These are phyloP conservation scores for Limosa lapponica DNA, from an alignment of 2,797 vertebrate species.

Conservation along the genomic window DNA sequence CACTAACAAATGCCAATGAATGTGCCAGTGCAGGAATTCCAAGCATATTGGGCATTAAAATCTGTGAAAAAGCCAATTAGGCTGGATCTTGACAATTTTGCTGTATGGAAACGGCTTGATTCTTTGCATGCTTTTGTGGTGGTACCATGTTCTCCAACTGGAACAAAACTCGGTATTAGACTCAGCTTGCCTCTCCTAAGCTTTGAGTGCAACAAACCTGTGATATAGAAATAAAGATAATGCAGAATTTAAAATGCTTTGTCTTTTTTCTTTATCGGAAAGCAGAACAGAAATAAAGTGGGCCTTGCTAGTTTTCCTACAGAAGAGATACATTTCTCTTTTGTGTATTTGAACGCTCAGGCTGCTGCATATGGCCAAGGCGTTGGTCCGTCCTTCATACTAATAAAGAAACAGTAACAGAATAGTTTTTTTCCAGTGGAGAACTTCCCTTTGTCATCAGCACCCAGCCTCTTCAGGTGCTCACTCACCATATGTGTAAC, in stretches of 20 bases:
- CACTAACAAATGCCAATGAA: accelerated
- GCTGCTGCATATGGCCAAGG: too few relatives aligned
- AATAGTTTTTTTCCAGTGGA: too few relatives aligned
- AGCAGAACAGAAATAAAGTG: neutral
- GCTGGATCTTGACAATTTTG: neutral
- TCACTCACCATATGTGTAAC: too few relatives aligned
- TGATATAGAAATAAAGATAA: constrained; percentile 47
- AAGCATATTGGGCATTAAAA: constrained; percentile 61
- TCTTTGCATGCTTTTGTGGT: neutral
- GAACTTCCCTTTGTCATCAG: too few relatives aligned
- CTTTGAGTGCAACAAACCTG: neutral
- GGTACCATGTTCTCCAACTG: neutral
- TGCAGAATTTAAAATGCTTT: neutral
- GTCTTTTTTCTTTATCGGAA: neutral
- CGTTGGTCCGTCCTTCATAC: too few relatives aligned
- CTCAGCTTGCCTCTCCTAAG: neutral
- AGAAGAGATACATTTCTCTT: too few relatives aligned
- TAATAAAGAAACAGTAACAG: too few relatives aligned
- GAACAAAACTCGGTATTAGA: neutral
- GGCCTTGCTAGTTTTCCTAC: neutral
- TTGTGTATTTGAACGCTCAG: too few relatives aligned
- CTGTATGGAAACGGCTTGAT: neutral
- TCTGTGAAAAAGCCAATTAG: constrained; percentile 21
- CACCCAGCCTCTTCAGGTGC: too few relatives aligned
- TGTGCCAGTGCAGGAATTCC: constrained; percentile 69